Base-by-base conservation (phyloP, 2,888 invertebrate species). In the Ceratothoa steindachneri region DNA sequence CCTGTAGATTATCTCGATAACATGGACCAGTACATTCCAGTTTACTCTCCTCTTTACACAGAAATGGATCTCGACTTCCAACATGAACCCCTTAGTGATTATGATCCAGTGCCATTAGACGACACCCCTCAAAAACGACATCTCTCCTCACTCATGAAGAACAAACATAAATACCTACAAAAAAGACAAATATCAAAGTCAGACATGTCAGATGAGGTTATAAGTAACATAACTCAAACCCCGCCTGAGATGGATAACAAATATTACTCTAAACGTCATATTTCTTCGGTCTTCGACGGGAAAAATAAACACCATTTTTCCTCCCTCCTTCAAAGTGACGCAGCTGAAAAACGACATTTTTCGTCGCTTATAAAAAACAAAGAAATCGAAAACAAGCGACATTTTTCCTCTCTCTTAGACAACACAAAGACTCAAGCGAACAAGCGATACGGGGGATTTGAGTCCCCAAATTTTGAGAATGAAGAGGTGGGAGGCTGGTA, bases 291-390 rank as follows among this genome's bases (percentile, higher is more conserved):
- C 15, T 15, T 41, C 41, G 41, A 41, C 15, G 41, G 15, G 5
- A 41, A 9, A 41, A 41, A 41, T 41, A 41, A 41, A 41, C 41
- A 15, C 15, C 41, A 41, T 15, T 41, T 41, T 41, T 41, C 41
- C 15, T 41, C 41, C 7, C 41, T 41, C 15, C 41, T 41, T 41
- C 41, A 41, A 41, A 41, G 15, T 41, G 15, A 41, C n/a, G 60
- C 1, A 22, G 24, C 12, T n/a, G 60, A 60, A 22, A 60, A 60
- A 24, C 60, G 60, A 2, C 60, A 60, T 24, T 2, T 60, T 24
- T 60, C 60, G 12, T 4, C 60, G 60, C 60, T 60, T 60, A n/a
- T 60, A 22, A n/a, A 60, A 60, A 41, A 41, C 41, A 41, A 41
- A 5, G 41, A 41, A 9, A 15, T 9, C 15, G 15, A 9, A 9